A percentile compares a stretch with the other conserved stretches of the same genome.
phyloP scores from a whole-genome alignment of 2,113 vertebrate genomes.

The Prunella fulvescens region DNA sequence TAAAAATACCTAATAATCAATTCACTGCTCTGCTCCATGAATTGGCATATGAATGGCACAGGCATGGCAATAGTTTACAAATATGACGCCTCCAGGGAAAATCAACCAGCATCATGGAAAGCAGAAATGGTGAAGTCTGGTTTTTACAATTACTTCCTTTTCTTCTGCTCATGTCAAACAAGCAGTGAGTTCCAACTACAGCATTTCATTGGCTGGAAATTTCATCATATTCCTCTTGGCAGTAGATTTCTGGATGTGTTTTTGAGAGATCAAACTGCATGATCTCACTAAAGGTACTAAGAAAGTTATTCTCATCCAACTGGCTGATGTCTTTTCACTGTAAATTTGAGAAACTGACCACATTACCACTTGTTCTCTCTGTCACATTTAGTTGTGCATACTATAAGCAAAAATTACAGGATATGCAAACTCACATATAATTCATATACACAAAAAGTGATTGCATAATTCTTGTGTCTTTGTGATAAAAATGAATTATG shows the following conservation, averaged over 20 bases:
- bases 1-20: background rate
- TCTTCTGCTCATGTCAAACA: background rate
- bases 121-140: background rate
- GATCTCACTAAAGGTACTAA: background rate
- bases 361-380: background rate
- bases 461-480: background rate
- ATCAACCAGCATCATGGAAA: background rate
- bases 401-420: background rate
- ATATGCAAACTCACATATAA: background rate
- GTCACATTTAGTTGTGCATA: background rate
- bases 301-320: background rate
- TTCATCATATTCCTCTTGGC: background rate
- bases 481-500: background rate
- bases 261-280: background rate
- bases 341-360: background rate
- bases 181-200: background rate
- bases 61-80: background rate
- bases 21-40: background rate
- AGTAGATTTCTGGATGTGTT: background rate
- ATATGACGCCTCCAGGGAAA: background rate
- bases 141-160: background rate
- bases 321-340: background rate
- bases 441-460: background rate
- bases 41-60: background rate
- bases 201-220: background rate